Percentiles rank a stretch among this genome's conserved stretches.
These are phyloP conservation scores for Conopomorpha cramerella DNA, from an alignment of 1,140 invertebrate genomes.

Conservation along the genomic window DNA sequence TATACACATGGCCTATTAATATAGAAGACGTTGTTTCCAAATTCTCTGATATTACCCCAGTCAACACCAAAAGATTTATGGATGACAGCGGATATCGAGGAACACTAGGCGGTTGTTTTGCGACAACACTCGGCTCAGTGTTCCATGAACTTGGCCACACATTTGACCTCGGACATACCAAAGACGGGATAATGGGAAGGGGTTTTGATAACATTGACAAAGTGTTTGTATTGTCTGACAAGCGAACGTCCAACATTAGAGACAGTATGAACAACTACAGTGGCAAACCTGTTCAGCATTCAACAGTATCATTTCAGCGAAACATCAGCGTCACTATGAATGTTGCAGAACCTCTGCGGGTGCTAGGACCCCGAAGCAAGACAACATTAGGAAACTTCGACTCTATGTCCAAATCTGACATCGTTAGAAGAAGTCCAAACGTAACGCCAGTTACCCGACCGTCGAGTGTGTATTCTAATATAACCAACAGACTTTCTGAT, in stretches of 20 bases:
- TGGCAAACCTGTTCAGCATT: slow-evolving; percentile 48
- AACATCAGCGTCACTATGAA: slow-evolving; percentile 59
- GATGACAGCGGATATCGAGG: slow-evolving; percentile 88
- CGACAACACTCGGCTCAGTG: slow-evolving; percentile 90
- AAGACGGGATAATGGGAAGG: slow-evolving; percentile 90
- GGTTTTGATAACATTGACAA: slow-evolving; percentile 89
- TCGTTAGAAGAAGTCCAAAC: slow-evolving; percentile 53
- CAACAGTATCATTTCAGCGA: slow-evolving; percentile 46
- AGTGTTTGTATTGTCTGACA: slow-evolving; percentile 68
- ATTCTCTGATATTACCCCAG: slow-evolving; percentile 59
- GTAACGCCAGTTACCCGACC: slow-evolving; percentile 55
- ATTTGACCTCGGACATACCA: slow-evolving; percentile 91
- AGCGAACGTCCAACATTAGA: slow-evolving; percentile 39
- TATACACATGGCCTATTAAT: slow-evolving; percentile 86
- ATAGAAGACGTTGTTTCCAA: slow-evolving; percentile 70
- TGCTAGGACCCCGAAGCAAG: slow-evolving; percentile 56
- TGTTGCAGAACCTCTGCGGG: slow-evolving; percentile 47
- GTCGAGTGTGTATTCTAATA: slow-evolving; percentile 51
- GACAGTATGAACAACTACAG: slow-evolving; percentile 54
- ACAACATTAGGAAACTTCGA: slow-evolving; percentile 56
- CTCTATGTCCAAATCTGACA: slow-evolving; percentile 51
- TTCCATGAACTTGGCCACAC: slow-evolving; percentile 94
- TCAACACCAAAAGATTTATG: slow-evolving; percentile 76
- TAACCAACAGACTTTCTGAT: slow-evolving; percentile 43
- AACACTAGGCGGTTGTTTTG: slow-evolving; percentile 85